phyloP scores from a whole-genome alignment of 23 tunicate genomes.

The Trididemnum miniatum region DNA sequence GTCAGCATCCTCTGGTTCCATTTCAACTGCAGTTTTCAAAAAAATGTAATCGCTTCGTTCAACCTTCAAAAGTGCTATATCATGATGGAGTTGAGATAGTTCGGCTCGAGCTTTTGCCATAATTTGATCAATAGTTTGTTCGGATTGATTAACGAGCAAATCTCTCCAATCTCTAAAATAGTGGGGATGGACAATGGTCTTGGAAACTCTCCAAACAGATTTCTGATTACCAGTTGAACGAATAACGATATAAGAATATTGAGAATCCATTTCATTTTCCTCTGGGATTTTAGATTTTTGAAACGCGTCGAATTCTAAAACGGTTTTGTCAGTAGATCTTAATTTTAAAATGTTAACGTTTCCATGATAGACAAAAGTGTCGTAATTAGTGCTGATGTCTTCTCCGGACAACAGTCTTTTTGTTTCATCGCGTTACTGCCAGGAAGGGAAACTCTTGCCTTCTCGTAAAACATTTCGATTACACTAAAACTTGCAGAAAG shows the following conservation, averaged over 20 bases:
- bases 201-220: conserved; percentile 37
- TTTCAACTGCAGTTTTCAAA: background rate
- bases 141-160: too few species aligned
- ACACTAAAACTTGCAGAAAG: too few species aligned
- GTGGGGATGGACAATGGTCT: conserved; percentile 51
- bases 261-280: conserved; percentile 1
- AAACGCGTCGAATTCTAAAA: conserved; percentile 5
- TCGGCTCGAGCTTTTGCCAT: background rate
- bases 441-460: too few species aligned
- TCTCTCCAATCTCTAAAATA: background rate
- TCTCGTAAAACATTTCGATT: too few species aligned
- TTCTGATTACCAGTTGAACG: background rate
- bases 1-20: background rate
- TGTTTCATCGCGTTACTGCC: too few species aligned
- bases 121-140: background rate
- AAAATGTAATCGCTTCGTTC: conserved; percentile 41
- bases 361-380: too few species aligned
- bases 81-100: conserved; percentile 20
- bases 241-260: conserved; percentile 35
- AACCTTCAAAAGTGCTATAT: conserved; percentile 61
- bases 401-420: too few species aligned
- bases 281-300: background rate
- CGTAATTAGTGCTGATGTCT: too few species aligned
- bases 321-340: too few species aligned
- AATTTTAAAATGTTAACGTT: too few species aligned